Evolutionary conservation across 2,888 invertebrate species (phyloP).

Genomic region (Lithosia quadra): DNA sequence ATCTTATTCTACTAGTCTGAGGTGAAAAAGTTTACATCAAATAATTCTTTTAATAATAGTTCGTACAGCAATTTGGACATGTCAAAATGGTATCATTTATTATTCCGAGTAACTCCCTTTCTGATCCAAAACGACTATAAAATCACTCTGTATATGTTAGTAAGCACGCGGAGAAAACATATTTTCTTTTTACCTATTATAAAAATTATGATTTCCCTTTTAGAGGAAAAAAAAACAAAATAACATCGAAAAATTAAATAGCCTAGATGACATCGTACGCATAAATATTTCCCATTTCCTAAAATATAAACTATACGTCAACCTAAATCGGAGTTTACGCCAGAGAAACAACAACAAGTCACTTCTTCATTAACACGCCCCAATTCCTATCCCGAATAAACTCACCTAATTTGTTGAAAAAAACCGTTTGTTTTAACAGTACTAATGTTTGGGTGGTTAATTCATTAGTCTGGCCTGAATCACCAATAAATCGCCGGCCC

Average conservation of each 20-base stretch:
- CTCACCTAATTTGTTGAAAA: conserved; percentile 44
- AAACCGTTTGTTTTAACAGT: conserved; percentile 63
- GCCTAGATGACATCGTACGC: not conserved
- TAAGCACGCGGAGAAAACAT: too few species aligned
- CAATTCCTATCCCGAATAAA: conserved; percentile 34
- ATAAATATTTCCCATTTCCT: not conserved
- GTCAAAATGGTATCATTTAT: too few species aligned
- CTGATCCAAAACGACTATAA: too few species aligned
- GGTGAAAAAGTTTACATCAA: too few species aligned
- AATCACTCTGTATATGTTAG: too few species aligned
- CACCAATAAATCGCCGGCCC: conserved; percentile 66
- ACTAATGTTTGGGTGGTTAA: conserved; percentile 71
- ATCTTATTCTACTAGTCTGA: too few species aligned
- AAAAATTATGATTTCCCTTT: too few species aligned
- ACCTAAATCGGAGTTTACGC: not conserved
- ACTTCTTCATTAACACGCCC: conserved; percentile 10
- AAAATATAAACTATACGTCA: not conserved
- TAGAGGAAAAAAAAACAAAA: not conserved
- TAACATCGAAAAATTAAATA: not conserved
- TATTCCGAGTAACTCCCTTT: too few species aligned
- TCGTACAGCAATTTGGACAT: too few species aligned
- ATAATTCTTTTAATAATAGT: too few species aligned
- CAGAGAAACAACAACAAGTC: not conserved
- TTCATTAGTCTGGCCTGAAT: conserved; percentile 73
- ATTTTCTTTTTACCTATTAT: too few species aligned